phyloP scores from a whole-genome alignment of 2,797 vertebrate genomes.

The Enteromius fasciolatus region DNA sequence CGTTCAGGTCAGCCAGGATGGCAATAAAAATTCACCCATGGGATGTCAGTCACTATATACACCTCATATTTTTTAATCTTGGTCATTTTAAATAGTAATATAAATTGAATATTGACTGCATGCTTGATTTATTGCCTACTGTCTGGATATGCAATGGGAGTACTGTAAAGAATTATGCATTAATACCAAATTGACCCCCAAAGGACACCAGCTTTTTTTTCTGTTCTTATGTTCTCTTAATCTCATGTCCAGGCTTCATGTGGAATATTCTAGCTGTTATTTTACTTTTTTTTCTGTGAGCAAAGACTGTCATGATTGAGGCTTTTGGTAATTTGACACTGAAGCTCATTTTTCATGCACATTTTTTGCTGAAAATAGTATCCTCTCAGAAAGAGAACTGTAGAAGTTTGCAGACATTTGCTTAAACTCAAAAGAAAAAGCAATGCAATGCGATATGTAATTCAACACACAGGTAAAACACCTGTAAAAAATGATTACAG shows the following conservation, averaged over 20 bases:
- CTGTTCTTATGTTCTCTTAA: background rate
- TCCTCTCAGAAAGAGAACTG: background rate
- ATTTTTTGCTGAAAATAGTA: conserved; percentile 6
- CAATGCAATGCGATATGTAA: background rate
- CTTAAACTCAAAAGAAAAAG: background rate
- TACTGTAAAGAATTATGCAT: background rate
- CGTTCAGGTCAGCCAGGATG: conserved; percentile 37
- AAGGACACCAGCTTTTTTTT: background rate
- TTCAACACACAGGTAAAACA: background rate
- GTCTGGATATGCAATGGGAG: background rate
- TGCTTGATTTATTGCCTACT: conserved; percentile 11
- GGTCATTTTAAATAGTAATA: conserved; percentile 21
- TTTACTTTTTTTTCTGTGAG: background rate
- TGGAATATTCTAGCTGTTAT: background rate
- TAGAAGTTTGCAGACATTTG: background rate
- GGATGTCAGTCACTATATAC: conserved; percentile 36
- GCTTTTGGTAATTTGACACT: conserved; percentile 8
- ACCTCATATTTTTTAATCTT: conserved; percentile 26
- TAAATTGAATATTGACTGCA: conserved; percentile 18
- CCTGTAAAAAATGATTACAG: background rate
- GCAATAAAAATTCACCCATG: conserved; percentile 36
- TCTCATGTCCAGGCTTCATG: background rate
- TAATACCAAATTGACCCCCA: conserved; percentile 15
- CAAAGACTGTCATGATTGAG: background rate
- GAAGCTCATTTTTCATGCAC: conserved; percentile 13